Base-by-base conservation (phyloP, 2,797 vertebrate species). In the Dryobates pubescens region DNA sequence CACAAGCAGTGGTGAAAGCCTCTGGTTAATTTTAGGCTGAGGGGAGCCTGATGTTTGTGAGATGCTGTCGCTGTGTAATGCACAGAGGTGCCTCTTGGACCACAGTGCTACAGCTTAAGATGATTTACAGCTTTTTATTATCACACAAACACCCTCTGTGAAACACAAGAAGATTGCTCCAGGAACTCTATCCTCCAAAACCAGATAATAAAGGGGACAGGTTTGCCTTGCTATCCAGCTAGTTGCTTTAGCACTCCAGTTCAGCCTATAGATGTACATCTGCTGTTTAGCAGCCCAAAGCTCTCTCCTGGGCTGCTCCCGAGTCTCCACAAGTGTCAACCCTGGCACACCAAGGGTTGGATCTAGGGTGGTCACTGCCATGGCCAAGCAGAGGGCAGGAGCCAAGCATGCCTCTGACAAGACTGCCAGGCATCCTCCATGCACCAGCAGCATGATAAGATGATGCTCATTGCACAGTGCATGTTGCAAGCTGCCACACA, bases 161-260 rank as follows among this genome's bases (percentile, higher is more conserved):
- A 86, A 92, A 90, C 16, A 64, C 9, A 6, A 17, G 16, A 49
- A 58, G 3, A 45, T 75, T 72, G 34, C 49, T 80, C 27, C 20
- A 72, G 63, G 41, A 80, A 87, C 5, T 20, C 24, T 73, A 6
- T 18, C 18, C 62, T 77, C 38, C 41, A 73, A 73, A 88, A 68
- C 18, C 6, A 18, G 38, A 24, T 24, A 38, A 62, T 70, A 43
- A 82, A 84, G 26, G 45, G 22, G 36, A 45, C 14, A 54, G 10
- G 16, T 79, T 73, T 89, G 36, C 69, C 72, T 80, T 70, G 20
- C 38, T 76, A 32, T 20, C 29, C 20, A 17, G 9, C 29, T 13
- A 38, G 22, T 27, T 0, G 0, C 0, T 0, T 43, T 59, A 68
- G 27, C 20, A 56, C 56, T 12, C 24, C 19, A 51, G 23, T 41